Evolutionary conservation across 2,888 invertebrate genomes (phyloP).

Genomic region (Cheilosia vernalis): DNA sequence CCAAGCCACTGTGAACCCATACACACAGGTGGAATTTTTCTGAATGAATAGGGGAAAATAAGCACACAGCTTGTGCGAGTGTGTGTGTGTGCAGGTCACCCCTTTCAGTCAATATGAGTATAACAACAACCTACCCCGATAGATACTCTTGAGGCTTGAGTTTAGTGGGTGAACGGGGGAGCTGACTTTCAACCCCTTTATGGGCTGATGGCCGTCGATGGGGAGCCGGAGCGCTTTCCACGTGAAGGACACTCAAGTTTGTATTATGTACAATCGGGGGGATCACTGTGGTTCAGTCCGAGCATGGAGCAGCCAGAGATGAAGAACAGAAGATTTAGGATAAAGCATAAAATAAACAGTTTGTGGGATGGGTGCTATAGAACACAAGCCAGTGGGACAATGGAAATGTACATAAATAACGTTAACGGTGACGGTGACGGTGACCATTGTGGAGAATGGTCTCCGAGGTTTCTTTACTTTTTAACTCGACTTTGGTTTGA

Average conservation of each 20-base stretch:
- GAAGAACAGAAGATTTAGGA: constrained; percentile 71
- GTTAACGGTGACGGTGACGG: constrained; percentile 6
- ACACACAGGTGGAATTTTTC: constrained; percentile 72
- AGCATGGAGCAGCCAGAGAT: constrained; percentile 34
- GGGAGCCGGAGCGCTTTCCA: constrained; percentile 46
- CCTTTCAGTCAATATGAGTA: constrained; percentile 54
- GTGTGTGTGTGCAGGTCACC: constrained; percentile 59
- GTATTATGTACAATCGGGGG: constrained; percentile 29
- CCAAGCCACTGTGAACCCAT: constrained; percentile 32
- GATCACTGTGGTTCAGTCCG: constrained; percentile 62
- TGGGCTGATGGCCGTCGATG: constrained; percentile 70
- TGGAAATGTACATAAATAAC: constrained; percentile 70
- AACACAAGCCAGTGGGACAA: constrained; percentile 43
- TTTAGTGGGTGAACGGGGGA: constrained; percentile 4
- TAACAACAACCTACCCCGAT: constrained; percentile 54
- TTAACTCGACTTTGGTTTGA: constrained; percentile 34
- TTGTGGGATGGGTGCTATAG: constrained; percentile 29
- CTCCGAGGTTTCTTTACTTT: constrained; percentile 63
- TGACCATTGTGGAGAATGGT: constrained; percentile 74
- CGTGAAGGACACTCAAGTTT: constrained; percentile 71
- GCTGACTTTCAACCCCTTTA: constrained; percentile 75
- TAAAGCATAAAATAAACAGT: constrained; percentile 74
- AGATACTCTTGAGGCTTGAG: constrained; percentile 32
- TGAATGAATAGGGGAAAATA: constrained; percentile 69
- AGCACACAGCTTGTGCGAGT: constrained; percentile 33